Conservation (phyloP, 2,888 invertebrate species). For the Lithophane ornitopus region DNA sequence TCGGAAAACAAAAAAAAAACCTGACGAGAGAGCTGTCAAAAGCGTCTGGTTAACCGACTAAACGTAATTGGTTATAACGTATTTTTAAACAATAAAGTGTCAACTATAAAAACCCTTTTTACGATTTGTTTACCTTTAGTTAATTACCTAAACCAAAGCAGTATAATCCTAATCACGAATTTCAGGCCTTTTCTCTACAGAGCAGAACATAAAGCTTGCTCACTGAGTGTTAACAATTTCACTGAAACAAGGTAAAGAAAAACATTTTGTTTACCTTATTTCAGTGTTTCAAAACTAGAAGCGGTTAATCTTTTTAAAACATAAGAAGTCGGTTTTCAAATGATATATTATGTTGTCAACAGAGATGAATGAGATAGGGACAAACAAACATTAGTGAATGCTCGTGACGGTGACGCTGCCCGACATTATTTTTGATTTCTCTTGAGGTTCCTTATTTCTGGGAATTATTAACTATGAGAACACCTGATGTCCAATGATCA, state of each 20-base stretch:
- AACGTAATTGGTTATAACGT: too few relatives aligned
- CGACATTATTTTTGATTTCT: constrained; percentile 59
- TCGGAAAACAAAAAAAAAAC: too few relatives aligned
- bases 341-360: constrained; percentile 46
- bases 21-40: too few relatives aligned
- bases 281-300: constrained; percentile 10
- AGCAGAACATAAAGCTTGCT: not conserved
- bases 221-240: not conserved
- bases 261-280: constrained; percentile 8
- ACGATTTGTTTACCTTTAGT: too few relatives aligned
- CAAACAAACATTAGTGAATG: constrained; percentile 38
- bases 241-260: too few relatives aligned
- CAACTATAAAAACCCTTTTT: too few relatives aligned
- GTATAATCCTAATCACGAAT: not conserved
- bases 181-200: not conserved
- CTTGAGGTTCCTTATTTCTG: constrained; percentile 34
- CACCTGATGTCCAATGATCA: too few relatives aligned
- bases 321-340: constrained; percentile 21
- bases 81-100: too few relatives aligned
- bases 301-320: constrained; percentile 46
- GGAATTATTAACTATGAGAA: not conserved
- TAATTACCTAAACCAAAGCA: too few relatives aligned
- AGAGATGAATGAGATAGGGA: constrained; percentile 48
- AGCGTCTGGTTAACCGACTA: too few relatives aligned
- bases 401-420: constrained; percentile 21